Evolutionary conservation across 1,140 invertebrate genomes (phyloP), one percentile per base, ranked within the genome.

Genomic region (Aleiodes sp.): DNA sequence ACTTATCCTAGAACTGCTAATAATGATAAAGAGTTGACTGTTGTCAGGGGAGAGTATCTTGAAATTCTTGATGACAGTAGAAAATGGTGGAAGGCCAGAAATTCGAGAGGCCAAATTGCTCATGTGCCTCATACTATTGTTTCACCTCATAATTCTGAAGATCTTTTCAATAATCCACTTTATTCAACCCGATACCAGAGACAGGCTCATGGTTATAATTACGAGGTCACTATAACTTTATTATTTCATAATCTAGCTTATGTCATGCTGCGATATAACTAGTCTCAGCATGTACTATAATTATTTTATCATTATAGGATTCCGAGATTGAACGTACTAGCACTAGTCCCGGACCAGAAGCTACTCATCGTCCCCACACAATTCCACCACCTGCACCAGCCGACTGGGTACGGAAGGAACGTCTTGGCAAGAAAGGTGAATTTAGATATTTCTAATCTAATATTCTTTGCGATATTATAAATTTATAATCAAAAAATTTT

Each of bases 81-180:
- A 73, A 99, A 99, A 84, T 99, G 98, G 98, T 99, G 98, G 98
- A 97, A 98, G 86, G 94, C 97, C 70, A 90, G 95, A 67, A 99
- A 99, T 83, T 90, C 90, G 28, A 89, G 92, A 70, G 94, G 95
- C 3, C 91, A 95, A 80, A 88, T 95, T 7, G 97, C 96, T 33
- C 97, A 98, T 84, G 97, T 99, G 52, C 98, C 98, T 0, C 96
- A 99, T 86, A 99, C 98, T 19, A 99, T 99, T 82, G 94, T 99
- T 33, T 92, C 94, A 12, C 90, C 92, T 6, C 89, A 89, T 65
- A 87, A 87, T 73, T 84, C 70, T 26, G 83, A 85, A 73, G 91
- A 92, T 70, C 88, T 91, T 65, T 93, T 93, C 77, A 92, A 90
- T 78, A 93, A 93, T 86, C 90, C 91, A 14, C 82, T 92, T 43